Evolutionary conservation across 2,797 vertebrate species (phyloP), one percentile per base, ranked within the genome.

Genomic region (Perdix hodgsoniae): DNA sequence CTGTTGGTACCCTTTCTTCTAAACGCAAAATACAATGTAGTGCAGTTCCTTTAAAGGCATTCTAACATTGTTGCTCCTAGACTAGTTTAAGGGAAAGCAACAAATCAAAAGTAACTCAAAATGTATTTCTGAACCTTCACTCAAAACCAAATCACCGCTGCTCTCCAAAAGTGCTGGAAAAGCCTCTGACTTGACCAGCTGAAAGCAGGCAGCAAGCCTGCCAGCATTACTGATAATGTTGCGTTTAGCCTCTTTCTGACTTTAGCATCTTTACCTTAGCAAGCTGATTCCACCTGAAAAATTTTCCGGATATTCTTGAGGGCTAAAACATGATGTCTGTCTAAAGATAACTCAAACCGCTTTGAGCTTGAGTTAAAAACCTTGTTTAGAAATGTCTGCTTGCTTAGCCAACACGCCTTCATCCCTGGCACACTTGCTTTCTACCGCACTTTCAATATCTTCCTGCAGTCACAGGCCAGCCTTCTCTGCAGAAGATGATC

Each of bases 201-300:
- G 29, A 18, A 94, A 91, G 42, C 14, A 85, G 88, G 45, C 49
- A 87, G 61, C 33, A 39, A 81, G 74, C 14, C 35, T 35, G 42
- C 14, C 71, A 84, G 60, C 14, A 35, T 59, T 66, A 64, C 18
- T 75, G 75, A 52, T 56, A 91, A 56, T 7, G 7, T 18, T 75
- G 44, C 37, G 76, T 49, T 52, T 65, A 88, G 76, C 65, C 24
- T 95, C 26, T n/a, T 66, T 69, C 66, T 78, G 59, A 78, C 79
- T 94, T 73, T 1, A 83, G 70, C 47, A 75, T 65, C 72, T 89
- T 91, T 92, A 94, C 85, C 79, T 91, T 70, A 63, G 73, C 37
- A 76, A 91, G 63, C 29, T 65, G 88, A 83, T 74, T 87, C 23
- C 42, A 74, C 54, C 71, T 67, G 54, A 93, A 80, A 94, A 90